Conservation (phyloP, 2,888 invertebrate species). For the Copidosoma aretas region DNA sequence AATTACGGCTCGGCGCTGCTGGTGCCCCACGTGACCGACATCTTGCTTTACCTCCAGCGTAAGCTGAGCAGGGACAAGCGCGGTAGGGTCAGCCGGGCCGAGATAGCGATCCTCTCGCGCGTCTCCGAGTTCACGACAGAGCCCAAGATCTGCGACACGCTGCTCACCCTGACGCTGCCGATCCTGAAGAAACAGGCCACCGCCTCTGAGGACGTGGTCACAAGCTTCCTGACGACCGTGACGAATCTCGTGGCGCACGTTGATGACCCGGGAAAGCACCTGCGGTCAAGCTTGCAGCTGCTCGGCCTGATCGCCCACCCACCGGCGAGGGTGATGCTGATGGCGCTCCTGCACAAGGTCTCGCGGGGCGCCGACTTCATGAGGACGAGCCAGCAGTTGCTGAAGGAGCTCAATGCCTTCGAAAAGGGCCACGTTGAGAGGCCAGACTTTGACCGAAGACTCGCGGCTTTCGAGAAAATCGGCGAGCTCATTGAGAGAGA, state of each 20-base stretch:
- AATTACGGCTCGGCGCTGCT: constrained; percentile 79
- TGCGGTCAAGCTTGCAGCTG: constrained; percentile 75
- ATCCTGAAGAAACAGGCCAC: constrained; percentile 73
- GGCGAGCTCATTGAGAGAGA: constrained; percentile 64
- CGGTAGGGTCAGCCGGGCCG: constrained; percentile 71
- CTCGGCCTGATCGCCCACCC: constrained; percentile 73
- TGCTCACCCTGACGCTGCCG: constrained; percentile 76
- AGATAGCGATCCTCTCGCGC: constrained; percentile 77
- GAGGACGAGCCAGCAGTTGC: constrained; percentile 66
- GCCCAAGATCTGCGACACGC: constrained; percentile 71
- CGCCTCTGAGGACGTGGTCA: constrained; percentile 72
- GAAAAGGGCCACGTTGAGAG: constrained; percentile 91
- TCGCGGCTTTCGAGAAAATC: constrained; percentile 79
- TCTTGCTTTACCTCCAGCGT: constrained; percentile 74
- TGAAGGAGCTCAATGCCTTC: constrained; percentile 83
- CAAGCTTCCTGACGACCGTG: constrained; percentile 75
- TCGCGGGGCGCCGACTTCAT: constrained; percentile 63
- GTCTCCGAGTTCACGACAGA: constrained; percentile 78
- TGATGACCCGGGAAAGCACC: constrained; percentile 69
- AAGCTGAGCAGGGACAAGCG: constrained; percentile 69
- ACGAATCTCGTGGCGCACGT: constrained; percentile 78
- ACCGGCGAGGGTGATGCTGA: constrained; percentile 73
- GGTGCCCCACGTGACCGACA: constrained; percentile 74
- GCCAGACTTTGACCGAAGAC: constrained; percentile 84
- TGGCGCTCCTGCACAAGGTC: constrained; percentile 70